A percentile compares a stretch with the other conserved stretches of the same genome.
Evolutionary conservation across 2,797 vertebrate genomes (phyloP).

Genomic region (Catamblyrhynchus diadema): DNA sequence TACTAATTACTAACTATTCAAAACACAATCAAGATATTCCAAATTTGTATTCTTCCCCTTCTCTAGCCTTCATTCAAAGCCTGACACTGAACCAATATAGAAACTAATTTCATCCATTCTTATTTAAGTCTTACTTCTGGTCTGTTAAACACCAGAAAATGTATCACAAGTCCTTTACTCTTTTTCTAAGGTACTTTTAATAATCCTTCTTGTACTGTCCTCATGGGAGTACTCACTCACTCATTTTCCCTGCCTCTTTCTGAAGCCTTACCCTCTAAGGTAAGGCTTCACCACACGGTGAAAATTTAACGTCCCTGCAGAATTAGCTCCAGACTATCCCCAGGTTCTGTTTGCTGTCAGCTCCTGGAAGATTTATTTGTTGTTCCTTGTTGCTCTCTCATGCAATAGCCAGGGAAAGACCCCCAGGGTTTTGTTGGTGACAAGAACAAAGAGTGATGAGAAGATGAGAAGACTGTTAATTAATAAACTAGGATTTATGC

Average conservation of each 20-base stretch:
- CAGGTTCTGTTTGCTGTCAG: rapidly evolving
- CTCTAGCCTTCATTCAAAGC: background rate
- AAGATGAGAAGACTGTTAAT: background rate
- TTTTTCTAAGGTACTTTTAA: background rate
- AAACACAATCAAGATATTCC: background rate
- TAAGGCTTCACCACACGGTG: rapidly evolving
- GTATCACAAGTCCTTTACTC: background rate
- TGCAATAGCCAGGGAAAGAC: background rate
- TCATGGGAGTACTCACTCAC: background rate
- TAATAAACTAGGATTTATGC: background rate
- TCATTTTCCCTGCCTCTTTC: background rate
- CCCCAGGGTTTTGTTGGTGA: background rate
- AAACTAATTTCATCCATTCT: background rate
- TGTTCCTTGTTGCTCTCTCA: background rate
- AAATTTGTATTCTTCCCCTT: background rate
- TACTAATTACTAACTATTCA: background rate
- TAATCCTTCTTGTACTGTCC: background rate
- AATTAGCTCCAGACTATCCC: background rate
- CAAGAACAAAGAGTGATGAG: background rate
- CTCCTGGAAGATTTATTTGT: background rate
- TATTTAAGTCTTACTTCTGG: background rate
- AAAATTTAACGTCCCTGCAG: background rate
- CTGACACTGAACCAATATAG: background rate
- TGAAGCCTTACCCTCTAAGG: background rate
- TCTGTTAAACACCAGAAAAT: background rate